Base-by-base conservation (phyloP, 2,888 invertebrate species). In the Seira musarum region DNA sequence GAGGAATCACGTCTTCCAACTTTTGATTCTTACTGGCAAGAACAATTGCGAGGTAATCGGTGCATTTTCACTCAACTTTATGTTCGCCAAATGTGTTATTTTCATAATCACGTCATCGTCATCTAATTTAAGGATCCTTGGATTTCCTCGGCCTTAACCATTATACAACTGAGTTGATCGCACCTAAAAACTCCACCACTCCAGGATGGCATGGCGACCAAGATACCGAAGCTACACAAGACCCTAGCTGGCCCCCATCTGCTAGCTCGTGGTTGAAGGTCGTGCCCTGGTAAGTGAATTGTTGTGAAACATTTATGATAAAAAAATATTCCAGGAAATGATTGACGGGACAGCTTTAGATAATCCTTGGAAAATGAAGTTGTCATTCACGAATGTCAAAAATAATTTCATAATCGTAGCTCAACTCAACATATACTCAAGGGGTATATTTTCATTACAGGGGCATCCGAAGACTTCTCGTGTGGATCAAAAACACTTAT, bases 401-500 rank as follows among this genome's bases (percentile, higher is more conserved):
- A n/a, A n/a, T n/a, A n/a, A n/a, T n/a, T n/a, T n/a, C n/a, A n/a
- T n/a, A n/a, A n/a, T n/a, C n/a, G n/a, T n/a, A n/a, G n/a, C n/a
- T n/a, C n/a, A n/a, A n/a, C n/a, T n/a, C n/a, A n/a, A n/a, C n/a
- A n/a, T n/a, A n/a, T n/a, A n/a, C n/a, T n/a, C n/a, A n/a, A n/a
- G n/a, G n/a, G n/a, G n/a, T 19, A n/a, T 72, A 24, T 24, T 1
- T 22, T 21, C 91, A 91, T 0, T 92, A 93, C 0, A 91, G 91
- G 90, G 93, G 92, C 0, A 90, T 93, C 82, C 88, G 89, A 81
- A 91, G 92, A 83, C 80, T 92, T 0, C 87, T 93, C 0, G 88
- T 89, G 19, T 91, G 91, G 91, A 90, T 93, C 19, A 91, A 90
- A 84, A 88, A 88, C 0, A 90, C 90, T 21, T 93, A 92, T 88